Conservation (phyloP, 2,888 invertebrate species). For the Escarpia spicata region DNA sequence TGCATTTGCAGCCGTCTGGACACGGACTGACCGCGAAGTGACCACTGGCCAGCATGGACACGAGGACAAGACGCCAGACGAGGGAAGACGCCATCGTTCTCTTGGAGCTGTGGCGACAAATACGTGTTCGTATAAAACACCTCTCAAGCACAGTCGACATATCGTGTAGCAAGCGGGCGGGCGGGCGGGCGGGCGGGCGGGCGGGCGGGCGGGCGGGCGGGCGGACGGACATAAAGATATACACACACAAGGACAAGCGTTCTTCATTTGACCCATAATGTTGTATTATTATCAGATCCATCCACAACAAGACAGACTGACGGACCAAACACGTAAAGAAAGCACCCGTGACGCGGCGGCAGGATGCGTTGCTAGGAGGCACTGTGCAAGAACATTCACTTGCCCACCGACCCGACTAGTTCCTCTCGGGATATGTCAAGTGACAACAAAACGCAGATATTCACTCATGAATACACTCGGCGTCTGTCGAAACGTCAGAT, state of each 20-base stretch:
- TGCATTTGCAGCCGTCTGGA: slow-evolving; percentile 36
- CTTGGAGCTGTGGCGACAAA: background rate
- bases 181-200: no score
- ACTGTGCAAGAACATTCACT: background rate
- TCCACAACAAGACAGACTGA: background rate
- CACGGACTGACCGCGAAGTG: slow-evolving; percentile 25
- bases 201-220: no score
- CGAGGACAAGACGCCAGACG: background rate
- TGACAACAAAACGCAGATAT: background rate
- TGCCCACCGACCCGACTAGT: background rate
- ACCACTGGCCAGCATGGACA: background rate
- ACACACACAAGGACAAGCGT: no score
- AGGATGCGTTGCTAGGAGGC: background rate
- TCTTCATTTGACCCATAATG: no score
- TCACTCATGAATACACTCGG: background rate
- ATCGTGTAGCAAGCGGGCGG: no score
- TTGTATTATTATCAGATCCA: no score
- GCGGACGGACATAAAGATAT: no score
- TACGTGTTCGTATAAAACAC: no score
- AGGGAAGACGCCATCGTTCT: slow-evolving; percentile 3
- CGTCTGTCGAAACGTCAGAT: background rate
- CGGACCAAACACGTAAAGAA: background rate
- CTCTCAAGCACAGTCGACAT: no score
- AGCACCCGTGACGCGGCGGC: background rate
- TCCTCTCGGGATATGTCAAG: background rate